A percentile compares a stretch with the other conserved stretches of the same genome.
phyloP scores from a whole-genome alignment of 2,797 vertebrate genomes.

The Triplophysa yarkandensis region DNA sequence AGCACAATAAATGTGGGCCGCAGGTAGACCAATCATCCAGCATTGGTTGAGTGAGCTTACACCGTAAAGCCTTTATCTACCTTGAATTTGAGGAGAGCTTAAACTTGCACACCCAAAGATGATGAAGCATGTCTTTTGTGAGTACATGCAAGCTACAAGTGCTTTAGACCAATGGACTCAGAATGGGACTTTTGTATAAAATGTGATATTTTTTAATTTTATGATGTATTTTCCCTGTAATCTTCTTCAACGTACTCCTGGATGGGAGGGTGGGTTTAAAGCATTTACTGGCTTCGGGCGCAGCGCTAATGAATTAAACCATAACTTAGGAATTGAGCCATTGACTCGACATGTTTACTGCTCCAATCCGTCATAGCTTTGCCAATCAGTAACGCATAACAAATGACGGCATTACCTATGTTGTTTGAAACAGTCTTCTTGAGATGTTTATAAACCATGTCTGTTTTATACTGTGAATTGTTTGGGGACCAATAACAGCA shows the following conservation, averaged over 20 bases:
- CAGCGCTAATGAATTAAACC: slow-evolving; percentile 68
- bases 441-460: slow-evolving; percentile 54
- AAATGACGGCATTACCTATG: slow-evolving; percentile 60
- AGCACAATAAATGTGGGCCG: slow-evolving; percentile 47
- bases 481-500: slow-evolving; percentile 57
- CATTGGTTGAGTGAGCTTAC: slow-evolving; percentile 28
- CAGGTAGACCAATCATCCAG: slow-evolving; percentile 11
- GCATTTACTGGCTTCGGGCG: slow-evolving; percentile 66
- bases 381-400: slow-evolving; percentile 71
- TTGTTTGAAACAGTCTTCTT: slow-evolving; percentile 64
- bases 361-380: slow-evolving; percentile 63
- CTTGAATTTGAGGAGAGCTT: slow-evolving; percentile 15
- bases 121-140: slow-evolving; percentile 34
- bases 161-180: slow-evolving; percentile 55
- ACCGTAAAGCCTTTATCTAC: slow-evolving; percentile 34
- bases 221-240: slow-evolving; percentile 51
- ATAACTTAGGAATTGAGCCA: slow-evolving; percentile 78
- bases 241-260: slow-evolving; percentile 60
- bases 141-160: slow-evolving; percentile 31
- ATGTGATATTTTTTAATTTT: slow-evolving; percentile 62
- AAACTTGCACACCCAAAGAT: slow-evolving; percentile 37
- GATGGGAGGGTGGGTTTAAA: slow-evolving; percentile 66
- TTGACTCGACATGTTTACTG: slow-evolving; percentile 71
- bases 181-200: slow-evolving; percentile 69
- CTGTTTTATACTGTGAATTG: slow-evolving; percentile 75